Evolutionary conservation across 2,797 vertebrate species (phyloP).

Genomic region (Hydrolagus colliei): DNA sequence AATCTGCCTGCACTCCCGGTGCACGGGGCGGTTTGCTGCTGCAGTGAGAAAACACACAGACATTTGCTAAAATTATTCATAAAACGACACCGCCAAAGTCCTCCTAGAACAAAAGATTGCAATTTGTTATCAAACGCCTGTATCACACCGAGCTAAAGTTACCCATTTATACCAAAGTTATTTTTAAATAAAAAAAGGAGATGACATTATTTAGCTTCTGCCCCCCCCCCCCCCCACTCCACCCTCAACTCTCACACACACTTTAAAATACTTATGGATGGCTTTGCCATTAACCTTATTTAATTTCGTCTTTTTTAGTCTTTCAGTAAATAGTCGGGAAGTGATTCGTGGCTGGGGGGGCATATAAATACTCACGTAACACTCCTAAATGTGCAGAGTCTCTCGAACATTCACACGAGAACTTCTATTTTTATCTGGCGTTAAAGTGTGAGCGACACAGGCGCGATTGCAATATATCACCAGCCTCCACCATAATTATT

Average conservation of each 20-base stretch:
- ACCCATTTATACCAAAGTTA: too few species aligned
- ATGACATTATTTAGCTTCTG: neutral
- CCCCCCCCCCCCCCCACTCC: too few species aligned
- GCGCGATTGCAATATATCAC: constrained; percentile 62
- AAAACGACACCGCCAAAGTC: neutral
- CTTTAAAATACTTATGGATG: neutral
- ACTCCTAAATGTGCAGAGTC: constrained; percentile 14
- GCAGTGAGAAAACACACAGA: neutral
- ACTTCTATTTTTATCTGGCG: constrained; percentile 61
- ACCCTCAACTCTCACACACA: neutral
- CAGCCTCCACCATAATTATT: constrained; percentile 65
- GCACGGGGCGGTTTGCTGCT: neutral
- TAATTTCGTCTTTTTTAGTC: constrained; percentile 10
- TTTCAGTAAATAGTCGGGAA: constrained; percentile 28
- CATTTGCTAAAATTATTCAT: neutral
- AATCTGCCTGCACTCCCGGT: neutral
- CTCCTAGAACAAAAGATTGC: neutral
- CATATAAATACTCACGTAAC: constrained; percentile 13
- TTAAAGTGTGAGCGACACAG: constrained; percentile 52
- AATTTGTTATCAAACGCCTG: too few species aligned
- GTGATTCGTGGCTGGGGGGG: neutral
- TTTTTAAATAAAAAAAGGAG: neutral
- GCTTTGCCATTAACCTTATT: neutral
- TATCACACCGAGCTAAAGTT: too few species aligned
- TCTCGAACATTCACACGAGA: constrained; percentile 33